These are phyloP conservation scores for Linurgus olivaceus DNA, from an alignment of 2,797 vertebrate genomes.

Conservation along the genomic window DNA sequence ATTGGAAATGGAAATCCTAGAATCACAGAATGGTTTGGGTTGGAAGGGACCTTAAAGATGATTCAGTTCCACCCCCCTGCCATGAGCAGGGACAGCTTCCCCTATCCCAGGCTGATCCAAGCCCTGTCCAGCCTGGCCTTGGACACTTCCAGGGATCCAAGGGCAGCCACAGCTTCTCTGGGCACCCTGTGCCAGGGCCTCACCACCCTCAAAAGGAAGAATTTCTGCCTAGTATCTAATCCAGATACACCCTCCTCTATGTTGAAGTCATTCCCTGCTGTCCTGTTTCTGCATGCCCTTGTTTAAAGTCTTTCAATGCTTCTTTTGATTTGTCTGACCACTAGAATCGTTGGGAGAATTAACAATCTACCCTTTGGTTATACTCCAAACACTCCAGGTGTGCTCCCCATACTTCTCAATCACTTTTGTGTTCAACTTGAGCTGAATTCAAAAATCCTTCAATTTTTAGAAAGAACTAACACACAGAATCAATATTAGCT, in stretches of 20 bases:
- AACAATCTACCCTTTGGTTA: background rate
- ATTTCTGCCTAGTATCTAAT: background rate
- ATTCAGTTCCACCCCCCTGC: background rate
- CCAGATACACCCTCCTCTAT: background rate
- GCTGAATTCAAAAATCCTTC: background rate
- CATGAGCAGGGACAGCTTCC: background rate
- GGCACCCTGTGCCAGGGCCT: background rate
- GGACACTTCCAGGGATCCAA: background rate
- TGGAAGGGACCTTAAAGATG: background rate
- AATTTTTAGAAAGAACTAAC: background rate
- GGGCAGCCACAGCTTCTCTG: background rate
- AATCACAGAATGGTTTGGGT: background rate
- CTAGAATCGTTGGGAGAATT: background rate
- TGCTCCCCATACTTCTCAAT: background rate
- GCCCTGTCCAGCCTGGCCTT: fast-evolving
- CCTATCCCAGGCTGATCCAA: background rate
- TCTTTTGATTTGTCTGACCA: background rate
- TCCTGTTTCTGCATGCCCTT: background rate
- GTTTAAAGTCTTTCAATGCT: background rate
- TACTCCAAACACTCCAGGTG: background rate
- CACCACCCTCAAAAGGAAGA: background rate
- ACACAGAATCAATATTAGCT: background rate
- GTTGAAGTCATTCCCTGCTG: background rate
- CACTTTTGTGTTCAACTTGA: background rate
- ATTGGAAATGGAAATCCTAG: background rate